phyloP scores from a whole-genome alignment of 2,113 vertebrate species.

The Bostrychus sinensis region DNA sequence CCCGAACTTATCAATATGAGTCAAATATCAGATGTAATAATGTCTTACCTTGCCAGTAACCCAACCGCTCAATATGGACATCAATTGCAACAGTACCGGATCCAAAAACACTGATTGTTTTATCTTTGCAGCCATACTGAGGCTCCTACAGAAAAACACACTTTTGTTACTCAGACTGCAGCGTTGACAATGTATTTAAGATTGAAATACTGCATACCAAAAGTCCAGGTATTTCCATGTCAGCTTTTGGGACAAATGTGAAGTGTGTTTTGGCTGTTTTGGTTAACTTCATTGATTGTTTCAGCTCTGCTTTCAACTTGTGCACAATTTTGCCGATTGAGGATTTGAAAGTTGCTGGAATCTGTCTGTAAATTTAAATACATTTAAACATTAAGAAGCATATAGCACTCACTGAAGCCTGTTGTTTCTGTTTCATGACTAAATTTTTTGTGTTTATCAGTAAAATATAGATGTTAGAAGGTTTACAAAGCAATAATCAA shows the following conservation, averaged over 20 bases:
- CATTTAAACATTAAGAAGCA: too few species aligned
- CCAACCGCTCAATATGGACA: constrained; percentile 53
- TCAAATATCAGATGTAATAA: too few species aligned
- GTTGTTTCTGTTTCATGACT: too few species aligned
- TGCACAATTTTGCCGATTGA: constrained; percentile 54
- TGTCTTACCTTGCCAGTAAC: constrained; percentile 69
- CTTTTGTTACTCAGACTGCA: background rate
- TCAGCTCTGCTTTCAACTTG: constrained; percentile 67
- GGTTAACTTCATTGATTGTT: constrained; percentile 50
- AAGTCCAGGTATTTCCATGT: constrained; percentile 53
- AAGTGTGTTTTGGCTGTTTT: constrained; percentile 50
- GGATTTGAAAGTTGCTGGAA: constrained; percentile 69
- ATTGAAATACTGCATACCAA: constrained; percentile 48
- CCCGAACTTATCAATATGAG: background rate
- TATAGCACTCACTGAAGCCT: too few species aligned
- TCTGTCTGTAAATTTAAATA: constrained; percentile 33
- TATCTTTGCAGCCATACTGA: constrained; percentile 62
- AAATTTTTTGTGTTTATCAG: too few species aligned
- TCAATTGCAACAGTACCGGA: constrained; percentile 70
- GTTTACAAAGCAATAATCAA: too few species aligned
- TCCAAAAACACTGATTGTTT: constrained; percentile 56
- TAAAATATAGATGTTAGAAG: too few species aligned
- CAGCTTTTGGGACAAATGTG: constrained; percentile 62
- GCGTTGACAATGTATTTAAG: background rate
- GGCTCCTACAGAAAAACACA: constrained; percentile 62